Percentiles rank a stretch among this genome's conserved stretches.
Evolutionary conservation across 2,113 vertebrate genomes (phyloP).

Genomic region (Symphodus melops): DNA sequence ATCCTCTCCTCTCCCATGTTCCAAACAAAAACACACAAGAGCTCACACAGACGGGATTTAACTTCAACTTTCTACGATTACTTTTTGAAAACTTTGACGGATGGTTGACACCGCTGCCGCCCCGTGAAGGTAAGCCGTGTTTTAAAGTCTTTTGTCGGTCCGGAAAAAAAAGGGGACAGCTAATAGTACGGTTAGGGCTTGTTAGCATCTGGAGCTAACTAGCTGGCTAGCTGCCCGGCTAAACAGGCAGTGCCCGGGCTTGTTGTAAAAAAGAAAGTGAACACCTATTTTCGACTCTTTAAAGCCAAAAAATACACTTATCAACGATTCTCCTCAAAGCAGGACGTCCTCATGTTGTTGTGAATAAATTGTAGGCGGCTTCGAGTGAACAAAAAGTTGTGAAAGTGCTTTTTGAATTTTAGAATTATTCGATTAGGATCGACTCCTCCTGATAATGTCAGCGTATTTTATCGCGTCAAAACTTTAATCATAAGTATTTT

Average conservation of each 20-base stretch:
- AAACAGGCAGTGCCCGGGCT: background rate
- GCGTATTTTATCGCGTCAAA: background rate
- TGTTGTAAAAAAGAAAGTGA: background rate
- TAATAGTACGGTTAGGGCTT: background rate
- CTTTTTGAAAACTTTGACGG: slow-evolving; percentile 11
- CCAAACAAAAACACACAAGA: slow-evolving; percentile 82
- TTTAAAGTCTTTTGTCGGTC: background rate
- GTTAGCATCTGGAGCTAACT: slow-evolving; percentile 60
- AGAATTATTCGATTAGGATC: background rate
- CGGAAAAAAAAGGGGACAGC: background rate
- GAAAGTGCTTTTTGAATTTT: slow-evolving; percentile 28
- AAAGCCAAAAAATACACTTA: accelerated
- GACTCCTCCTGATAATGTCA: background rate
- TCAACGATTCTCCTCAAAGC: accelerated
- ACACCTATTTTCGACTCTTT: accelerated
- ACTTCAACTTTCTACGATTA: slow-evolving; percentile 7
- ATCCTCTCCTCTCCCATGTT: slow-evolving; percentile 75
- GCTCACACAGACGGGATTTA: slow-evolving; percentile 30
- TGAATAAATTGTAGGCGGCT: background rate
- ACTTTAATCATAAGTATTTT: background rate
- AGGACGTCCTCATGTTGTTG: accelerated
- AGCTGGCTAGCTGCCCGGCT: slow-evolving; percentile 51
- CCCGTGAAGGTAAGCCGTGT: slow-evolving; percentile 70
- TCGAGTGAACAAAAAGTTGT: slow-evolving; percentile 23
- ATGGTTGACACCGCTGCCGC: slow-evolving; percentile 18